A percentile compares a stretch with the other conserved stretches of the same genome.
Conservation (phyloP, 2,888 invertebrate species). For the Lamellibrachia columna region DNA sequence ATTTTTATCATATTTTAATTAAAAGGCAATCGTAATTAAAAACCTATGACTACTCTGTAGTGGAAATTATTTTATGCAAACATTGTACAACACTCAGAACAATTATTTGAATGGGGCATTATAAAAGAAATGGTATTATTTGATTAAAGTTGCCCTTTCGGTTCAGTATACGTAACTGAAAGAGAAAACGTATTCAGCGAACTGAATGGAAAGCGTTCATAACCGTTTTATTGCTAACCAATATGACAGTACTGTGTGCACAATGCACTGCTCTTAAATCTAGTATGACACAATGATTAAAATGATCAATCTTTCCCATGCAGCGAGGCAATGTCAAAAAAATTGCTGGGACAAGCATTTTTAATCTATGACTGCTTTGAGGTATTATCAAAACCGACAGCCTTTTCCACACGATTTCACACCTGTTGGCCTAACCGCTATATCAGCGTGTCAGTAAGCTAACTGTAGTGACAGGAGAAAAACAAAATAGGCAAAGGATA, state of each 20-base stretch:
- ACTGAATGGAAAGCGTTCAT: not conserved
- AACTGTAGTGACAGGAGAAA: too few relatives aligned
- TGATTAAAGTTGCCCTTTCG: not conserved
- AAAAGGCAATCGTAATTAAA: not conserved
- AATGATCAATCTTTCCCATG: not conserved
- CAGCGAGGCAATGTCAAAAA: not conserved
- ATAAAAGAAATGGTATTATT: not conserved
- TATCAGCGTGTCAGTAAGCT: too few relatives aligned
- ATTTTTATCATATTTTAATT: not conserved
- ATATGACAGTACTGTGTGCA: not conserved
- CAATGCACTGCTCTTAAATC: not conserved
- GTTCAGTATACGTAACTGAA: not conserved
- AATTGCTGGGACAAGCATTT: not conserved
- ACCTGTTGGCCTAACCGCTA: not conserved
- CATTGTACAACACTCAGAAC: not conserved
- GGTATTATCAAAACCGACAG: too few relatives aligned
- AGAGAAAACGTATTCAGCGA: not conserved
- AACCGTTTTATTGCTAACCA: not conserved
- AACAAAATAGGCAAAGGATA: too few relatives aligned
- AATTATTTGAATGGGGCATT: not conserved
- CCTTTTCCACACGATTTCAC: not conserved
- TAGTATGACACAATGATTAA: not conserved
- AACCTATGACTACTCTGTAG: not conserved
- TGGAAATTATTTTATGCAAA: not conserved
- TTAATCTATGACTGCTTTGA: too few relatives aligned